A percentile compares a stretch with the other conserved stretches of the same genome.
These are phyloP conservation scores for Parazoanthus atlanticus DNA, from an alignment of 92 coral and sea anemone species.

Conservation along the genomic window DNA sequence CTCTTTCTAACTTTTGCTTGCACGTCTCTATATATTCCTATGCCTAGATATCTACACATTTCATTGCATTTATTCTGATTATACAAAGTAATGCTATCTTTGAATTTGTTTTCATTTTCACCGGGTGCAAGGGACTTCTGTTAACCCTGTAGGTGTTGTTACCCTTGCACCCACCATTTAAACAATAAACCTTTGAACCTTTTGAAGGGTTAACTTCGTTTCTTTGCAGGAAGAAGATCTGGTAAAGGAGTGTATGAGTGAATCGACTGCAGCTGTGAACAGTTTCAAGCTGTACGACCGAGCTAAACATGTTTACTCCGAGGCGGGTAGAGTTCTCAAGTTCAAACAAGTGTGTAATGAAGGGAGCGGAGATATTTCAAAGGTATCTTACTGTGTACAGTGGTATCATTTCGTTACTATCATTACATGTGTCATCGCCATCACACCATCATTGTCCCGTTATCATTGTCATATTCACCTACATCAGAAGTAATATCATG, in stretches of 20 bases:
- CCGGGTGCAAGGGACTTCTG: no score
- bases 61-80: no score
- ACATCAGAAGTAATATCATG: no score
- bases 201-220: not conserved
- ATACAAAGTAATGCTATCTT: no score
- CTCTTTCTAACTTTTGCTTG: no score
- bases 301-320: constrained; percentile 95
- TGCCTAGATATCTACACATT: no score
- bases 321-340: constrained; percentile 88
- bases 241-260: constrained; percentile 81
- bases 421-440: not conserved
- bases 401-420: not conserved
- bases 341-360: constrained; percentile 87
- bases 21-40: no score
- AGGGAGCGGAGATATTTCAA: constrained; percentile 65
- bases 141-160: no score
- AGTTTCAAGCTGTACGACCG: constrained; percentile 91
- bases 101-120: no score
- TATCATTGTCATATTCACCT: not conserved
- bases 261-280: constrained; percentile 80
- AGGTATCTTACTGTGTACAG: constrained; percentile 42
- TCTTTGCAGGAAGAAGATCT: constrained; percentile 78
- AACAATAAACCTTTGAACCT: no score
- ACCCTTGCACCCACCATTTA: no score
- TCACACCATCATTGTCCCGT: not conserved